Evolutionary conservation across 2,113 vertebrate genomes (phyloP).

Genomic region (Epinephelus moara): DNA sequence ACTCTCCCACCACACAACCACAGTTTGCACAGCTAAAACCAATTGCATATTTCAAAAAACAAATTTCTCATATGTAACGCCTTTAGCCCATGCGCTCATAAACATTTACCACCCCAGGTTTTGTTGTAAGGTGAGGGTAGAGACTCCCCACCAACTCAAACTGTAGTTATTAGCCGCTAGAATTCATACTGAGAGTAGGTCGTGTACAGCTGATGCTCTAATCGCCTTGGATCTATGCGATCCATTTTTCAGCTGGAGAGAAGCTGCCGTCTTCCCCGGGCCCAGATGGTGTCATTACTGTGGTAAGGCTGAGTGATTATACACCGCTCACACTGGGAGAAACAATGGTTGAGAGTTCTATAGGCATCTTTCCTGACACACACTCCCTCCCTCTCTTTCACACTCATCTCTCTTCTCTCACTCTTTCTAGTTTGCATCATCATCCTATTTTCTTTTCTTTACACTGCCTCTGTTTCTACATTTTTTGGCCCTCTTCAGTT

Average conservation of each 20-base stretch:
- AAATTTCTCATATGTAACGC: not conserved
- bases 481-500: not conserved
- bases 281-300: slow-evolving; percentile 88
- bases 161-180: slow-evolving; percentile 59
- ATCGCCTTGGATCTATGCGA: slow-evolving; percentile 81
- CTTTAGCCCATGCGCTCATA: not conserved
- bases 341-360: slow-evolving; percentile 79
- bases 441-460: slow-evolving; percentile 24
- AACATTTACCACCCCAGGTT: not conserved
- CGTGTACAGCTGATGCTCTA: slow-evolving; percentile 81
- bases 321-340: slow-evolving; percentile 78
- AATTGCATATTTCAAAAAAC: not conserved
- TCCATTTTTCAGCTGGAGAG: slow-evolving; percentile 83
- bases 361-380: slow-evolving; percentile 69
- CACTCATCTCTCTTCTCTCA: slow-evolving; percentile 9
- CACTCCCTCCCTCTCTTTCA: slow-evolving; percentile 20
- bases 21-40: not conserved
- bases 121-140: slow-evolving; percentile 13
- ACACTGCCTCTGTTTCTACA: not conserved
- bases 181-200: slow-evolving; percentile 60
- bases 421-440: slow-evolving; percentile 19
- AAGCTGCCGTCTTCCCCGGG: slow-evolving; percentile 78
- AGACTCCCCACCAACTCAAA: slow-evolving; percentile 24
- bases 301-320: slow-evolving; percentile 86
- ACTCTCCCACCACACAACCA: not conserved